Evolutionary conservation across 2,113 vertebrate genomes (phyloP).

Genomic region (Bubo scandiacus): DNA sequence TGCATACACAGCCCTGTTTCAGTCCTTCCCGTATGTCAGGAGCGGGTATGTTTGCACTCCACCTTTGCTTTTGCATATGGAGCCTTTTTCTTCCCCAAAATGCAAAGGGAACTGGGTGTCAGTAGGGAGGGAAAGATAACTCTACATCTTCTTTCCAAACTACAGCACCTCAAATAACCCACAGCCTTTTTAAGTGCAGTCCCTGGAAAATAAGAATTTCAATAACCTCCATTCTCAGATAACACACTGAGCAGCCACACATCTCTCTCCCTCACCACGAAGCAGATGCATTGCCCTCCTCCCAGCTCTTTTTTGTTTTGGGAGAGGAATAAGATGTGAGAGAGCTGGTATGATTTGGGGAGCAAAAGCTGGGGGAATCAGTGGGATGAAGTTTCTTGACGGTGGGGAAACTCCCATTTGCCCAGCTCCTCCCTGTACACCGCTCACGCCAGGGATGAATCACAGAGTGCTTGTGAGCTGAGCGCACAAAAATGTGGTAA

Average conservation of each 20-base stretch:
- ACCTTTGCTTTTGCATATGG: not conserved
- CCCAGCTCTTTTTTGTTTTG: not conserved
- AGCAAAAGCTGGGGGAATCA: not conserved
- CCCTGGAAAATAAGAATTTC: conserved; percentile 35
- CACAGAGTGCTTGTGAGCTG: not conserved
- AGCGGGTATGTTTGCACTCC: not conserved
- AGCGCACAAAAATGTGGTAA: not conserved
- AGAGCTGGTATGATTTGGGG: not conserved
- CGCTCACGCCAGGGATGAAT: not conserved
- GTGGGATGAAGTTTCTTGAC: not conserved
- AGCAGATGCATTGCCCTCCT: not conserved
- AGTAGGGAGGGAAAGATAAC: not conserved
- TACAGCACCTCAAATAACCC: not conserved
- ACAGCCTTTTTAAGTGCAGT: conserved; percentile 3
- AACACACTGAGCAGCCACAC: not conserved
- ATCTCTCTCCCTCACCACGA: not conserved
- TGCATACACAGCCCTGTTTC: not conserved
- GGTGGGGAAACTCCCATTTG: not conserved
- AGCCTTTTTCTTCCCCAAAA: not conserved
- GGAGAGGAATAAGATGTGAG: not conserved
- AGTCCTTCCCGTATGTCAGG: not conserved
- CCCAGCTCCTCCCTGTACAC: not conserved
- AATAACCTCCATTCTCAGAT: not conserved
- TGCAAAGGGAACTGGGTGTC: not conserved
- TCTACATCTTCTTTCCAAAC: conserved; percentile 10